Conservation (phyloP, 2,888 invertebrate species). For the Pristionchus mayeri region DNA sequence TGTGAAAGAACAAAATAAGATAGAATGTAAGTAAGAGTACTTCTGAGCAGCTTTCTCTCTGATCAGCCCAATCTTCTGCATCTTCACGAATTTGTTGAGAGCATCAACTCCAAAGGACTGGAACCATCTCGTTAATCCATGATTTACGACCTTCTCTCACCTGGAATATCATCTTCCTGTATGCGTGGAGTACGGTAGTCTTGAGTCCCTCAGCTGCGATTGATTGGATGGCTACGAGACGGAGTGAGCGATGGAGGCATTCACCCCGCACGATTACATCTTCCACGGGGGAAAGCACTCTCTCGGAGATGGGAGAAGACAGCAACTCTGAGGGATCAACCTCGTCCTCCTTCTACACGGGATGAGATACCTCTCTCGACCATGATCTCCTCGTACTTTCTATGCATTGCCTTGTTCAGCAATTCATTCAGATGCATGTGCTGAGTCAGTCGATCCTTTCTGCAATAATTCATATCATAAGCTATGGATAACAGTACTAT, state of each 20-base stretch:
- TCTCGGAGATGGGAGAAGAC: constrained; percentile 92
- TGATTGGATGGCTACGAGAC: constrained; percentile 48
- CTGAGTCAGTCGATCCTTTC: constrained; percentile 5
- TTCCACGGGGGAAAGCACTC: constrained; percentile 89
- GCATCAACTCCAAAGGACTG: constrained; percentile 72
- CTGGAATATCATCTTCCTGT: constrained; percentile 63
- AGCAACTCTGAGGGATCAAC: constrained; percentile 83
- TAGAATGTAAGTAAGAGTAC: neutral
- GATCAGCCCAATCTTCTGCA: constrained; percentile 73
- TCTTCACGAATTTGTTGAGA: constrained; percentile 67
- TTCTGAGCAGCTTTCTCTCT: constrained; percentile 57
- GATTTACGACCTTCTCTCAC: constrained; percentile 45
- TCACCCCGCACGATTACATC: constrained; percentile 85
- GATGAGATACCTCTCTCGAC: neutral
- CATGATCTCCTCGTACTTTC: constrained; percentile 30
- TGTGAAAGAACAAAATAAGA: neutral
- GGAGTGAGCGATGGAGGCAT: neutral
- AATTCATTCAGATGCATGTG: constrained; percentile 34
- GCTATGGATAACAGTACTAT: neutral
- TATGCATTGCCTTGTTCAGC: neutral
- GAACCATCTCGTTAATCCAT: constrained; percentile 37
- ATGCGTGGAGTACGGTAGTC: constrained; percentile 86
- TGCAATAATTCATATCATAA: neutral
- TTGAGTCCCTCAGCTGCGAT: constrained; percentile 83
- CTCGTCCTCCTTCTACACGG: neutral